Evolutionary conservation across 1,140 invertebrate species (phyloP).

Genomic region (Drosophila bipectinata): DNA sequence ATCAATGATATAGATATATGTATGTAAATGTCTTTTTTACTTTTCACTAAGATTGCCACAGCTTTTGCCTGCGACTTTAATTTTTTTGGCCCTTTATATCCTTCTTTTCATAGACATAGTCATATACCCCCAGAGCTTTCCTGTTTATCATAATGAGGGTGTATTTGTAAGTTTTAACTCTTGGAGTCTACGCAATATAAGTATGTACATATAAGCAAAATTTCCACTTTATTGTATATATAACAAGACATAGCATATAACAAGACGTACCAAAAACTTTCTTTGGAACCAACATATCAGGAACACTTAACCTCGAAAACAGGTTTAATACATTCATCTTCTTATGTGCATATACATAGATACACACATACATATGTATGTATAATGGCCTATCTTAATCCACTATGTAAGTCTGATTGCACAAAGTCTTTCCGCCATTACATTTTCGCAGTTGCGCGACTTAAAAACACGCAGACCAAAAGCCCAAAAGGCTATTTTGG

Average conservation of each 20-base stretch:
- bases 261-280: not conserved
- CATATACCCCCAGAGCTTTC: not conserved
- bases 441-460: constrained; percentile 1
- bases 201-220: not conserved
- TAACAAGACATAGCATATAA: not conserved
- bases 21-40: not conserved
- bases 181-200: not conserved
- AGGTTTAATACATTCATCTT: constrained; percentile 15
- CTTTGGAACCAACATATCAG: too few relatives aligned
- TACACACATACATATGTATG: constrained; percentile 3
- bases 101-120: not conserved
- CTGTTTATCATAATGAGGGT: constrained; percentile 4
- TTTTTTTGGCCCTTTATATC: not conserved
- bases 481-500: not conserved
- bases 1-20: not conserved
- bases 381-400: not conserved
- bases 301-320: not conserved
- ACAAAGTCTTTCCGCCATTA: constrained; percentile 1
- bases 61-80: not conserved
- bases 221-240: not conserved
- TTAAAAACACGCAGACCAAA: not conserved
- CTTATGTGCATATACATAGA: constrained; percentile 9
- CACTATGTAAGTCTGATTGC: constrained; percentile 1
- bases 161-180: not conserved
- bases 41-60: not conserved